These are phyloP conservation scores for Pardalotus punctatus DNA, from an alignment of 2,113 vertebrate species.

Conservation along the genomic window DNA sequence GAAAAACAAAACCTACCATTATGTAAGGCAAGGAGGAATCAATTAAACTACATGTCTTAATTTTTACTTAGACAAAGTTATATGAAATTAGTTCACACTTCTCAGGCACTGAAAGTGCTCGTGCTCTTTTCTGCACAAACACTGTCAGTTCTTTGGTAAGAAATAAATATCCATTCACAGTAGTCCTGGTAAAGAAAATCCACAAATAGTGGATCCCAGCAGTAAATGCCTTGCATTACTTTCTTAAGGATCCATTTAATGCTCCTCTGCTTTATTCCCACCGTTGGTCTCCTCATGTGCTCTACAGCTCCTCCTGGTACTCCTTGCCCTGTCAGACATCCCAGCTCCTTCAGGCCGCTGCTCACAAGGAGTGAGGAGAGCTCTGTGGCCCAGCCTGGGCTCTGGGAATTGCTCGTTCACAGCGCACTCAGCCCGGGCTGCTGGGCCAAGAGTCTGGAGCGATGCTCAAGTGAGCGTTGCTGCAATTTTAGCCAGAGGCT, in stretches of 20 bases:
- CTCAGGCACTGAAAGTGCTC: not conserved
- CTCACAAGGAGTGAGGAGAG: not conserved
- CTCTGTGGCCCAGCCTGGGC: not conserved
- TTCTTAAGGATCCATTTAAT: not conserved
- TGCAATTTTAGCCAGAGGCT: not conserved
- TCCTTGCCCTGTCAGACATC: not conserved
- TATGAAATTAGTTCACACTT: not conserved
- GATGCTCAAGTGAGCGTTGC: not conserved
- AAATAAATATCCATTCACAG: not conserved
- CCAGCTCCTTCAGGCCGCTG: not conserved
- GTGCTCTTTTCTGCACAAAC: not conserved
- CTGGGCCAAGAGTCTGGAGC: not conserved
- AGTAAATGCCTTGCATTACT: not conserved
- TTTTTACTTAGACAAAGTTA: not conserved
- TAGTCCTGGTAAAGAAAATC: not conserved
- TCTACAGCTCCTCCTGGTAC: not conserved
- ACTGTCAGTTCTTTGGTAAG: not conserved
- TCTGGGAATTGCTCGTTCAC: not conserved
- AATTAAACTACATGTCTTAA: not conserved
- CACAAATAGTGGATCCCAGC: not conserved
- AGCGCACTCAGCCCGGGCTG: not conserved
- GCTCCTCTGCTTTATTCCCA: not conserved
- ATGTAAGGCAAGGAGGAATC: not conserved
- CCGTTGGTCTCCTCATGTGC: fast-evolving
- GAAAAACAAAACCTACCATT: not conserved